Base-by-base conservation (phyloP, 1,140 invertebrate species). In the Apocrypta bakeri region DNA sequence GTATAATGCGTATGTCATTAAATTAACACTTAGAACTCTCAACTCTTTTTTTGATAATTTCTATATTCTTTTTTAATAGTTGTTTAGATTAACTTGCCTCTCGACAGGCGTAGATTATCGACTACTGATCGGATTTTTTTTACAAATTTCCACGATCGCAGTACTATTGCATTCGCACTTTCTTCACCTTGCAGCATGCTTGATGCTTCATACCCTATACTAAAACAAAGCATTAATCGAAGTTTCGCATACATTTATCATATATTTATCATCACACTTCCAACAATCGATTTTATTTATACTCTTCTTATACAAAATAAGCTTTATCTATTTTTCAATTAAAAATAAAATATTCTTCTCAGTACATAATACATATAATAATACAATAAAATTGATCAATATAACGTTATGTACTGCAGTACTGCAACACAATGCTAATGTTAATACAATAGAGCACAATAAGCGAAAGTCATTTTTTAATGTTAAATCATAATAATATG, bases 11-110 rank as follows among this genome's bases (percentile, higher is more conserved):
- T n/a, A 37, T 37, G 33, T 37, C 33, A 37, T 2, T 2, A 37
- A 37, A 61, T 61, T 12, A 61, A 61, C 3, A 61, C n/a, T 2
- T 21, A 1, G 17, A 61, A 61, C 11, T 61, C 68, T n/a, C n/a
- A n/a, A n/a, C n/a, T n/a, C n/a, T n/a, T n/a, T 2, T 64, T 73
- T 80, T 71, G 24, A 80, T 80, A 80, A 56, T 80, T 33, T 80
- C 79, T 80, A 80, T 64, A 73, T 80, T 80, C 73, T 25, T 37
- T 80, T 80, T 25, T 37, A 73, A 80, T 80, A 73, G 29, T 73
- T 73, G 68, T 72, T 63, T 72, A 31, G 24, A 73, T 80, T 33
- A 71, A 79, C 33, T 63, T n/a, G 69, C 68, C 68, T 42, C 7
- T 61, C 11, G 24, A 31, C 48, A 37, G 29, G 66, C 27, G 33